These are phyloP conservation scores for Dasypogon diadema DNA, from an alignment of 2,888 invertebrate species.

Conservation along the genomic window DNA sequence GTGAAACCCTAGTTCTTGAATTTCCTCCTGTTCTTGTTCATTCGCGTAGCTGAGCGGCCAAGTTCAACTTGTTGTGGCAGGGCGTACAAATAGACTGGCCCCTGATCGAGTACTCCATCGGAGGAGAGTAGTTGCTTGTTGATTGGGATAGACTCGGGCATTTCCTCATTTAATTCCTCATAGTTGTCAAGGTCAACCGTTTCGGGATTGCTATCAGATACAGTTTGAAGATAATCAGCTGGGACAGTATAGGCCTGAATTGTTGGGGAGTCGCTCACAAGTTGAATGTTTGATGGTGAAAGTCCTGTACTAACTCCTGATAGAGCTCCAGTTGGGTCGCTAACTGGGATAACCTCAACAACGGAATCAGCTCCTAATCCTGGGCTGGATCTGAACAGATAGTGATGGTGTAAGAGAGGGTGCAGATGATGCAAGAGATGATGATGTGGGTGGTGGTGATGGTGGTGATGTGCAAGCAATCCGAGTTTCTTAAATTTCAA, in stretches of 20 bases:
- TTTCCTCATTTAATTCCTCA: constrained; percentile 1
- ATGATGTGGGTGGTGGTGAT: constrained; percentile 8
- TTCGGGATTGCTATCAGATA: not conserved
- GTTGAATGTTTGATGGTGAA: not conserved
- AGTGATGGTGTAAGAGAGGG: not conserved
- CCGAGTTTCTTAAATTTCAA: constrained; percentile 28
- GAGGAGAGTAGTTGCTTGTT: not conserved
- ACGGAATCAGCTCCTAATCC: constrained; percentile 12
- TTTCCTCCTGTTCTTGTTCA: constrained; percentile 29
- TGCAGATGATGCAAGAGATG: not conserved
- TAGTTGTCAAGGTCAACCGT: constrained; percentile 10
- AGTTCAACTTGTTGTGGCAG: constrained; percentile 25
- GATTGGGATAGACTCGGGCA: not conserved
- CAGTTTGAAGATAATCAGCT: constrained; percentile 10
- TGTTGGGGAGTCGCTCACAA: not conserved
- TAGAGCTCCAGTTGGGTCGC: not conserved
- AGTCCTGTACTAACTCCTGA: not conserved
- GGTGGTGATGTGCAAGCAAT: constrained; percentile 7
- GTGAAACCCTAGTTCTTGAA: constrained; percentile 13
- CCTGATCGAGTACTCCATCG: not conserved
- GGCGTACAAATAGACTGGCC: constrained; percentile 9
- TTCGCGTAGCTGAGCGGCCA: not conserved
- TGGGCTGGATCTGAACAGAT: not conserved
- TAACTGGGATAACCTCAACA: constrained; percentile 29
- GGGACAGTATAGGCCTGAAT: constrained; percentile 23